Conservation (phyloP, 2,113 vertebrate species). For the Gymnocephalus cernua region DNA sequence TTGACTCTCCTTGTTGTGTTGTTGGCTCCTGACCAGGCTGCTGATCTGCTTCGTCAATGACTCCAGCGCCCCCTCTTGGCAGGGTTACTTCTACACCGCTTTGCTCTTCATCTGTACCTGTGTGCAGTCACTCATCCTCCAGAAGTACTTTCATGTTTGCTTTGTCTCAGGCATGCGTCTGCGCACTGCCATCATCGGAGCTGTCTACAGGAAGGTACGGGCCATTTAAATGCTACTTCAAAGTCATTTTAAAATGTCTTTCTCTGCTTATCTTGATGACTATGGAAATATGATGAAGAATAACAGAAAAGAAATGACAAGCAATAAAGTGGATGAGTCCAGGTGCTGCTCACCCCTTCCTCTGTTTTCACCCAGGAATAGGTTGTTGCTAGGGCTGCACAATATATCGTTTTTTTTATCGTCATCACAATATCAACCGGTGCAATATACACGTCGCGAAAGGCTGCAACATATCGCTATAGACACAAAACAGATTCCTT, state of each 20-base stretch:
- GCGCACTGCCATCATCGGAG: constrained; percentile 93
- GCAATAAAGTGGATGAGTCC: background rate
- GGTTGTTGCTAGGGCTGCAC: no score
- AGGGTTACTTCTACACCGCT: constrained; percentile 92
- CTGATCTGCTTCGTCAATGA: constrained; percentile 91
- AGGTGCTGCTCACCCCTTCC: background rate
- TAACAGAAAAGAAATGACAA: background rate
- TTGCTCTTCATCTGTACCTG: constrained; percentile 91
- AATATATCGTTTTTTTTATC: no score
- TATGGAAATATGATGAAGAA: background rate
- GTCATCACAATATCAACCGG: no score
- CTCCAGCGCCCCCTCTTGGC: constrained; percentile 89
- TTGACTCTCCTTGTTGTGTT: background rate
- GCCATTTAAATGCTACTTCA: background rate
- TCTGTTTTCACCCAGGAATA: background rate
- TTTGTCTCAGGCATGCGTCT: constrained; percentile 97
- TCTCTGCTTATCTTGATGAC: background rate
- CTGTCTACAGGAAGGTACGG: constrained; percentile 94
- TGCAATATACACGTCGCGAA: no score
- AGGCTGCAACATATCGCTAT: no score
- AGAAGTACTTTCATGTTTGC: constrained; percentile 97
- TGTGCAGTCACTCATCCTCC: constrained; percentile 93
- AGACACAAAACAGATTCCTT: no score
- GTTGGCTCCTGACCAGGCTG: constrained; percentile 80
- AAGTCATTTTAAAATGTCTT: background rate